Evolutionary conservation across 1,140 invertebrate genomes (phyloP), one percentile per base, ranked within the genome.

Genomic region (Temnothorax curvispinosus): DNA sequence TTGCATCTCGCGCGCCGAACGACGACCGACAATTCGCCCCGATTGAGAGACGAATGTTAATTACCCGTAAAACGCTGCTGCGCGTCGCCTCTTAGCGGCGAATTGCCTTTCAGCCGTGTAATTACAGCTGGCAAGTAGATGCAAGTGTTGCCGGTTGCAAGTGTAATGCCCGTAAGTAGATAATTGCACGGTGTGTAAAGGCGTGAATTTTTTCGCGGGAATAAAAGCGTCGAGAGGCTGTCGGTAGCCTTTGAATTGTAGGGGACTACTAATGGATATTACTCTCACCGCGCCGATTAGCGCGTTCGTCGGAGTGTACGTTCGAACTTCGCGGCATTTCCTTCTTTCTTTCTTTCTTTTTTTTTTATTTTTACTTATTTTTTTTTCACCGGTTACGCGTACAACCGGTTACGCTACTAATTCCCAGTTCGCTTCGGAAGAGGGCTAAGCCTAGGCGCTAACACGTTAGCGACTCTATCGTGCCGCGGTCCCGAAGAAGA

Each of bases 11-110:
- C n/a, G 6, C 1, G 11, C 2, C n/a, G 62, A 35, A 44, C 44
- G 54, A 35, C 21, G 60, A 50, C 67, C 67, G 89, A 87, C 69
- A 64, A 87, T 87, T 58, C 67, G 21, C 58, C 54, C 38, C 76
- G 89, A 90, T 90, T 62, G 56, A 86, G 89, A 85, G 87, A 80
- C 84, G 72, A 90, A 90, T 89, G 87, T 90, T 90, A 91, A 91
- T 91, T 90, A 89, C 47, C 75, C 74, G 86, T 84, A 89, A 89
- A 89, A 89, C 80, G 84, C 75, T 72, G 56, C 87, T 27, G 62
- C 84, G 74, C 69, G 69, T 85, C 38, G n/a, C 65, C 80, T 84
- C 80, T 84, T 84, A 60, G 71, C 54, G 76, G 82, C 65, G 64
- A 76, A 71, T 60, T 71, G 50, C 81, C 80, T 78, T 86, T 71